A percentile compares a stretch with the other conserved stretches of the same genome.
These are phyloP conservation scores for Drosophila robusta DNA, from an alignment of 2,888 invertebrate genomes.

Conservation along the genomic window DNA sequence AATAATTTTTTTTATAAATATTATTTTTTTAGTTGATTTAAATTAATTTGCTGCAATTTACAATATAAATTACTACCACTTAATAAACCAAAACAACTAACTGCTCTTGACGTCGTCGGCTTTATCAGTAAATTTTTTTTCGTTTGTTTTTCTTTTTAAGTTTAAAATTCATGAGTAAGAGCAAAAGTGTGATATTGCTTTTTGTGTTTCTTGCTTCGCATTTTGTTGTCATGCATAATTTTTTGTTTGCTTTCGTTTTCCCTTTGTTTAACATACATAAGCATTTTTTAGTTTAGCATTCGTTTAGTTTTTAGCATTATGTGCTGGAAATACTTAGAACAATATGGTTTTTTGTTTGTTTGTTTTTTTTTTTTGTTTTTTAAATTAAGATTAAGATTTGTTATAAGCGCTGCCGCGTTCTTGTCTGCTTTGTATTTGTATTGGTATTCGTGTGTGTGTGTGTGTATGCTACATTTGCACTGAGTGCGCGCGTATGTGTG, in stretches of 20 bases:
- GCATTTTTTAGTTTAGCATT: slow-evolving; percentile 54
- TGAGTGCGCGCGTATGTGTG: slow-evolving; percentile 11
- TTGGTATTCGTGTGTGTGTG: slow-evolving; percentile 25
- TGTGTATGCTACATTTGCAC: slow-evolving; percentile 36
- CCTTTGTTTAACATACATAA: slow-evolving; percentile 51
- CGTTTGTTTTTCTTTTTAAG: slow-evolving; percentile 14
- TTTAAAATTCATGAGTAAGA: slow-evolving; percentile 19
- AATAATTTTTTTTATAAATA: slow-evolving; percentile 32
- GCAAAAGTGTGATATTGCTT: slow-evolving; percentile 25
- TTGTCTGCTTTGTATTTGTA: slow-evolving; percentile 54
- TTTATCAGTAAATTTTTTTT: slow-evolving; percentile 33
- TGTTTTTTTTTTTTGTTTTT: slow-evolving; percentile 4
- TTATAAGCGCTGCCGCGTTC: slow-evolving; percentile 59
- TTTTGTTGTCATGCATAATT: slow-evolving; percentile 40
- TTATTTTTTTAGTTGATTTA: neutral
- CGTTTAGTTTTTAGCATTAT: slow-evolving; percentile 64
- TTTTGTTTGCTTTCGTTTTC: slow-evolving; percentile 21
- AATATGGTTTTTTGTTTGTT: slow-evolving; percentile 38
- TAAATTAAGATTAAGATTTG: slow-evolving; percentile 52
- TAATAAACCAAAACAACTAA: slow-evolving; percentile 39
- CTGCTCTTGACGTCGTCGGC: slow-evolving; percentile 25
- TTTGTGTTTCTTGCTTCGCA: slow-evolving; percentile 18
- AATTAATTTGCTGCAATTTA: slow-evolving; percentile 13
- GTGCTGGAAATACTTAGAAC: slow-evolving; percentile 67
- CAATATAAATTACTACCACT: slow-evolving; percentile 7